Conservation (phyloP, 2,113 vertebrate species). For the Pteruthius melanotis region DNA sequence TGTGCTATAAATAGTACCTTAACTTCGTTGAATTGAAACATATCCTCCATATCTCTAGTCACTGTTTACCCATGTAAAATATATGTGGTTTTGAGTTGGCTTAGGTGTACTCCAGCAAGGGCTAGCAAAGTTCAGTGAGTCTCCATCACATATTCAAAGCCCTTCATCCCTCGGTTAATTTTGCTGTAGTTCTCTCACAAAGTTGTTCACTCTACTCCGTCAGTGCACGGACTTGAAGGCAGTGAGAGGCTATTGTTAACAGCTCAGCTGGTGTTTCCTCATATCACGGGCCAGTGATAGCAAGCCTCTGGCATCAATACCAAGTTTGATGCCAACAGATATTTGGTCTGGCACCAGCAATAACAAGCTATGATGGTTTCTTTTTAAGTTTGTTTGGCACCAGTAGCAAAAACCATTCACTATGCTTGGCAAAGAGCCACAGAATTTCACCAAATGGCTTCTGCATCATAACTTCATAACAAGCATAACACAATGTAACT, state of each 20-base stretch:
- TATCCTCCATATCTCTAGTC: constrained; percentile 7
- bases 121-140: not conserved
- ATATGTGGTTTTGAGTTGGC: not conserved
- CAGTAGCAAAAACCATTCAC: constrained; percentile 42
- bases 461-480: constrained; percentile 42
- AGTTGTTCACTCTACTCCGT: not conserved
- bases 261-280: constrained; percentile 8
- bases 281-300: constrained; percentile 56
- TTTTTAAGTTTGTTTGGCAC: constrained; percentile 61
- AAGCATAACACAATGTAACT: not conserved
- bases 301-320: constrained; percentile 63
- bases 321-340: constrained; percentile 36
- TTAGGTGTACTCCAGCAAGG: constrained; percentile 15
- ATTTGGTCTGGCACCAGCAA: constrained; percentile 61
- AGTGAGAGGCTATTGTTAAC: not conserved
- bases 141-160: not conserved
- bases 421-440: constrained; percentile 36
- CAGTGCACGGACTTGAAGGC: not conserved
- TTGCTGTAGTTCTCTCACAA: not conserved
- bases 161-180: not conserved
- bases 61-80: constrained; percentile 14
- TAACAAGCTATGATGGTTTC: constrained; percentile 56
- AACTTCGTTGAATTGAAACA: constrained; percentile 2
- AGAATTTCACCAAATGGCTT: constrained; percentile 46
- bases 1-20: constrained; percentile 20